Base-by-base conservation (phyloP, 2,113 vertebrate species). In the Gallinago undulata region DNA sequence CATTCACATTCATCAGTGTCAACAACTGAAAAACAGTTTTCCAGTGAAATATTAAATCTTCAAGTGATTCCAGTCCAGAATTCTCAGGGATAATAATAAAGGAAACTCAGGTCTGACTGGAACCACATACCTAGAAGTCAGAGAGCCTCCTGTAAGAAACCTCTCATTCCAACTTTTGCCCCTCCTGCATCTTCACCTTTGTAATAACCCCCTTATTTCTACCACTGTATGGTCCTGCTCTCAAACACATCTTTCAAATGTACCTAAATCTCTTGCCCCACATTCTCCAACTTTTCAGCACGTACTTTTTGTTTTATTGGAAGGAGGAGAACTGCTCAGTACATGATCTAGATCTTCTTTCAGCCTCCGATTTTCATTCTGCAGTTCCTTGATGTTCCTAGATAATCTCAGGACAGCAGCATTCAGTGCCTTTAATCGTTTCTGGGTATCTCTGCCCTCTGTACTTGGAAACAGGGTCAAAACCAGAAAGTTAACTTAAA, bases 341-440 rank as follows among this genome's bases (percentile, higher is more conserved):
- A 97, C 75, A 4, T 91, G 97, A 69, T 97, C 97, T 59, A 99
- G 96, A 78, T 99, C 98, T 66, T 98, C 98, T 93, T 98, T 98
- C 45, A 99, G 97, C 28, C 92, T 96, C 18, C 53, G 84, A 86
- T 99, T 99, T 95, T 99, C 99, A 81, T 98, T 97, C 3, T 99
- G 98, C 60, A 99, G 79, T 41, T 98, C 98, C 90, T 98, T 98
- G 80, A 99, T 84, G 14, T 97, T 98, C 88, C 98, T 98, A 22
- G 99, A 98, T 90, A 99, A 82, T 81, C 97, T 98, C 77, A 98
- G 96, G 66, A 99, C 96, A 13, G 98, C 97, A 22, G 98, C 97
- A 93, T 97, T 98, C 73, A 99, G 93, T 25, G 97, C 96, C 84
- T 98, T 99, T 35, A 99, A 98, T 82, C 98, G 98, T 43, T 97